Evolutionary conservation across 1,140 invertebrate species (phyloP).

Genomic region (Trachymyrmex septentrionalis): DNA sequence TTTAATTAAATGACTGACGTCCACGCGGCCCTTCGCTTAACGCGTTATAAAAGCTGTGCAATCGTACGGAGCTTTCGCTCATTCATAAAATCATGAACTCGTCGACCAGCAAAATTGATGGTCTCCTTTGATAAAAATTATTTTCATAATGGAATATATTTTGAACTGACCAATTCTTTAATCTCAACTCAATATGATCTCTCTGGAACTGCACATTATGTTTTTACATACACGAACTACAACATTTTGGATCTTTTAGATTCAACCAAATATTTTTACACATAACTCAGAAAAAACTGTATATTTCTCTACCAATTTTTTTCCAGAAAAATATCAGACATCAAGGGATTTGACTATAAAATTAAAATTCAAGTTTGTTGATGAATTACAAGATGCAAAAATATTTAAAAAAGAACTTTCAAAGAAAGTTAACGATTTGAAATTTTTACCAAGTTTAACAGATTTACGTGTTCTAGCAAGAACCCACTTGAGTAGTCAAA

Average conservation of each 20-base stretch:
- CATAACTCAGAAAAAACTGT: background rate
- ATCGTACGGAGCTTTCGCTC: background rate
- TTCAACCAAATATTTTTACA: background rate
- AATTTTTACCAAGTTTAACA: background rate
- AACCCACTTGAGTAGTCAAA: background rate
- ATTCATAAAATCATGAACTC: slow-evolving; percentile 23
- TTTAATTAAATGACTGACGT: slow-evolving; percentile 54
- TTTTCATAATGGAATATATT: background rate
- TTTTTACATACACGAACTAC: background rate
- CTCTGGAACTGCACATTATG: background rate
- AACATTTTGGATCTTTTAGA: background rate
- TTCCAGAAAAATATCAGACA: background rate
- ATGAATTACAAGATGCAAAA: background rate
- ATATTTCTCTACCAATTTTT: slow-evolving; percentile 6
- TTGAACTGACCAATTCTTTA: background rate
- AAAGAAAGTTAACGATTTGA: background rate
- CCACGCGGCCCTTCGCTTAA: slow-evolving; percentile 8
- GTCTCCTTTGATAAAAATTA: background rate
- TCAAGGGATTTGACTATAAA: background rate
- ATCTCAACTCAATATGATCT: slow-evolving; percentile 6
- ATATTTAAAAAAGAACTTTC: background rate
- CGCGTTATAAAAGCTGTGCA: slow-evolving; percentile 11
- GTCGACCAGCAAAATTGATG: background rate
- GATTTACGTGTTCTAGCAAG: background rate
- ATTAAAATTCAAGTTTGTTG: background rate